Evolutionary conservation across 2,888 invertebrate species (phyloP), one percentile per base, ranked within the genome.

Genomic region (Harpalus rufipes): DNA sequence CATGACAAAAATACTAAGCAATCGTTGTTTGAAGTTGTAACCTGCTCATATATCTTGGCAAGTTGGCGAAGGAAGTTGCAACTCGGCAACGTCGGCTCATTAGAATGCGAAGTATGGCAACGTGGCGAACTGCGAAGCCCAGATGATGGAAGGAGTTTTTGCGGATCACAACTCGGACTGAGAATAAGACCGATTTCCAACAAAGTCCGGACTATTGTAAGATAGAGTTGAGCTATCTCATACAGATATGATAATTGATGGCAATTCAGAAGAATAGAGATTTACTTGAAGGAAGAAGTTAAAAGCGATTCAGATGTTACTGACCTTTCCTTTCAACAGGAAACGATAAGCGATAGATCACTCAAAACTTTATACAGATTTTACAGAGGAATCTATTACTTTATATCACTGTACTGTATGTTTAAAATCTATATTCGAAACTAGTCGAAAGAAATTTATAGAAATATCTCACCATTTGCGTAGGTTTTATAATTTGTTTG

Each of bases 31-130:
- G 32, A 5, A 32, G 32, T 32, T 32, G 32, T 32, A 32, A 32
- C 32, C 32, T 65, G 10, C 25, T 65, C 41, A 39, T 68, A 68
- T 68, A 68, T 68, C 68, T 39, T 65, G 25, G n/a, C 18, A 68
- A 68, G 41, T 68, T 68, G 68, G 39, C 32, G 39, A 39, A 68
- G 68, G 32, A 32, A 32, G 32, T 63, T 59, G 59, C 32, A 59
- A 59, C 7, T 25, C 63, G 16, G 25, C 12, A 12, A 44, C 16
- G 18, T n/a, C 10, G 18, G 12, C 72, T 74, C 72, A 74, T 74
- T 74, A 74, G 72, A 74, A 74, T 74, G 72, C 72, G 72, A 74
- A 74, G 44, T 44, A 74, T 74, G 44, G 72, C 72, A 44, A 74
- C 72, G 41, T 16, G 41, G 72, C 72, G 18, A 74, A 18, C 72